Conservation (phyloP, 2,888 invertebrate genomes). For the Melieria crassipennis region DNA sequence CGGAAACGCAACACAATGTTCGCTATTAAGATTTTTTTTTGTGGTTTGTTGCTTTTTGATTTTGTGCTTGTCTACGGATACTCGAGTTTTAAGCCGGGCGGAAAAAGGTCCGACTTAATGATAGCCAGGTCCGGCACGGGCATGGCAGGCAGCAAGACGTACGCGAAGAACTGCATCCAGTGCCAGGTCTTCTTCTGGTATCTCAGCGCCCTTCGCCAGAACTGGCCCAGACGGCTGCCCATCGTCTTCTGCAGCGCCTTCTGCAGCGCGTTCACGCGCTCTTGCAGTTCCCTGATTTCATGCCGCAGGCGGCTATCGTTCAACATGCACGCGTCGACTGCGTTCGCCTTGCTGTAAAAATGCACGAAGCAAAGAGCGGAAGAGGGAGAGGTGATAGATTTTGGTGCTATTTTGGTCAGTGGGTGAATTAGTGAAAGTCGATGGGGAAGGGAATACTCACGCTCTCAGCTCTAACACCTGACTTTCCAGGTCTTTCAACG, state of each 20-base stretch:
- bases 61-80: no score
- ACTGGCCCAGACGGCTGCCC: constrained; percentile 34
- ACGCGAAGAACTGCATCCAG: constrained; percentile 40
- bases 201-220: constrained; percentile 35
- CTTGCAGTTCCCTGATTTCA: constrained; percentile 25
- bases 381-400: not conserved
- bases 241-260: constrained; percentile 34
- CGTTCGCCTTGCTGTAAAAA: constrained; percentile 38
- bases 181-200: constrained; percentile 38
- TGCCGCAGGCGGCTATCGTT: constrained; percentile 18
- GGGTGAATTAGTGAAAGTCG: not conserved
- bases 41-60: constrained; percentile 9
- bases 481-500: constrained; percentile 35
- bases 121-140: constrained; percentile 38
- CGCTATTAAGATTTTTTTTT: not conserved
- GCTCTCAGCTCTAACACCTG: constrained; percentile 28
- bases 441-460: constrained; percentile 32
- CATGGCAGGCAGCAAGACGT: constrained; percentile 48
- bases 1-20: constrained; percentile 10
- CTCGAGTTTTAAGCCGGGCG: no score
- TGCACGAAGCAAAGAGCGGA: not conserved
- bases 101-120: no score
- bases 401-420: not conserved
- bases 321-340: constrained; percentile 33
- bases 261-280: constrained; percentile 21